These are phyloP conservation scores for Malurus cyaneus DNA, from an alignment of 2,113 vertebrate genomes.

Conservation along the genomic window DNA sequence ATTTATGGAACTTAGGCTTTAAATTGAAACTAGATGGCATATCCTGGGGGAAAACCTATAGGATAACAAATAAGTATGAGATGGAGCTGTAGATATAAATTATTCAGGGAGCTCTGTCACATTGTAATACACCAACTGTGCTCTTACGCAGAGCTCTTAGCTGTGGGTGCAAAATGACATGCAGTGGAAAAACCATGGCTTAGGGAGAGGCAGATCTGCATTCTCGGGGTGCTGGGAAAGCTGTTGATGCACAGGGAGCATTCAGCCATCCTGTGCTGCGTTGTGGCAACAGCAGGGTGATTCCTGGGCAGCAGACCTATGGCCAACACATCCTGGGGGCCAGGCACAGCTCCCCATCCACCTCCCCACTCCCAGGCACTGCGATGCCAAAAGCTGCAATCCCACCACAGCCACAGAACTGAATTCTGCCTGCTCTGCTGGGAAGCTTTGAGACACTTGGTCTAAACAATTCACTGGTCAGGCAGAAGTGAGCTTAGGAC, in stretches of 20 bases:
- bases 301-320: not conserved
- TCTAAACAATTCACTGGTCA: not conserved
- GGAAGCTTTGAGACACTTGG: not conserved
- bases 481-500: not conserved
- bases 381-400: not conserved
- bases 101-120: slow-evolving; percentile 15
- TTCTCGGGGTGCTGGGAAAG: not conserved
- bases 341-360: fast-evolving
- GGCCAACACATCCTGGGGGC: not conserved
- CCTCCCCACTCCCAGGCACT: fast-evolving
- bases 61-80: slow-evolving; percentile 49
- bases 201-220: not conserved
- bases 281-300: not conserved
- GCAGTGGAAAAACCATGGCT: not conserved
- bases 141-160: not conserved
- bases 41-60: slow-evolving; percentile 17
- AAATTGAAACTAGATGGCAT: slow-evolving; percentile 52
- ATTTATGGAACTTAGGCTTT: slow-evolving; percentile 24
- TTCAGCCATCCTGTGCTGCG: not conserved
- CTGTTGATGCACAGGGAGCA: not conserved
- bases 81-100: slow-evolving; percentile 11
- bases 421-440: not conserved
- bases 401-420: not conserved
- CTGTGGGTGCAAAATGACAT: not conserved
- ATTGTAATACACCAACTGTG: not conserved